Conservation (phyloP, 2,113 vertebrate genomes). For the Pica pica region DNA sequence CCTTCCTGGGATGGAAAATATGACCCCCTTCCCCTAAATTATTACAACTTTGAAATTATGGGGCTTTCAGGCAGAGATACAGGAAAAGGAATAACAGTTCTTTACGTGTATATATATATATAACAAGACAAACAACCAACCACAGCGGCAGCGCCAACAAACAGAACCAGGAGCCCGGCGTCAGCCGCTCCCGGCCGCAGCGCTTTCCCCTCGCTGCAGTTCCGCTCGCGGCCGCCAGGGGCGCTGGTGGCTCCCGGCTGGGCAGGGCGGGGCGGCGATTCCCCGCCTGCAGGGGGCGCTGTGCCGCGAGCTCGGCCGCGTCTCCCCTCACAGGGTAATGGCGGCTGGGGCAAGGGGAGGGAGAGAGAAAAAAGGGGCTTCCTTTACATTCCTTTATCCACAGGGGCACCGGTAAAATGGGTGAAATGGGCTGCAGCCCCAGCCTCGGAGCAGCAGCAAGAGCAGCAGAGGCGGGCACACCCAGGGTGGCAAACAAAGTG, state of each 20-base stretch:
- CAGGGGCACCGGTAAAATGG: not conserved
- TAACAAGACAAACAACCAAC: not conserved
- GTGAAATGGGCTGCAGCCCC: not conserved
- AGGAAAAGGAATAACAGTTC: not conserved
- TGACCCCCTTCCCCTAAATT: not conserved
- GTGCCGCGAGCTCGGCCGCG: too few species aligned
- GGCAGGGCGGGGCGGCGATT: too few species aligned
- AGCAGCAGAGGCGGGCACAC: rapidly evolving
- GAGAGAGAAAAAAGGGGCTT: too few species aligned
- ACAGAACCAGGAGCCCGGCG: too few species aligned
- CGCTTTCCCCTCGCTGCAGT: too few species aligned
- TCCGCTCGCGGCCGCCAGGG: too few species aligned
- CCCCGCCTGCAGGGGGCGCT: too few species aligned
- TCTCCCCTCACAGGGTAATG: not conserved
- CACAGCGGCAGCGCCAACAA: too few species aligned
- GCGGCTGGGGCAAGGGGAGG: not conserved
- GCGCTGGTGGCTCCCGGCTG: too few species aligned
- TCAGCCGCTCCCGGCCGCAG: too few species aligned
- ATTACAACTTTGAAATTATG: not conserved
- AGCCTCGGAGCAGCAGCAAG: too few species aligned
- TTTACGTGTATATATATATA: not conserved
- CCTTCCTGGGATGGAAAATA: not conserved
- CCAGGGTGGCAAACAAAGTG: not conserved
- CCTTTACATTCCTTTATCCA: too few species aligned
- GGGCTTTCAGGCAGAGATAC: not conserved